A percentile compares a stretch with the other conserved stretches of the same genome.
These are phyloP conservation scores for Drosophila repletoides DNA, from an alignment of 1,140 invertebrate species.

Conservation along the genomic window DNA sequence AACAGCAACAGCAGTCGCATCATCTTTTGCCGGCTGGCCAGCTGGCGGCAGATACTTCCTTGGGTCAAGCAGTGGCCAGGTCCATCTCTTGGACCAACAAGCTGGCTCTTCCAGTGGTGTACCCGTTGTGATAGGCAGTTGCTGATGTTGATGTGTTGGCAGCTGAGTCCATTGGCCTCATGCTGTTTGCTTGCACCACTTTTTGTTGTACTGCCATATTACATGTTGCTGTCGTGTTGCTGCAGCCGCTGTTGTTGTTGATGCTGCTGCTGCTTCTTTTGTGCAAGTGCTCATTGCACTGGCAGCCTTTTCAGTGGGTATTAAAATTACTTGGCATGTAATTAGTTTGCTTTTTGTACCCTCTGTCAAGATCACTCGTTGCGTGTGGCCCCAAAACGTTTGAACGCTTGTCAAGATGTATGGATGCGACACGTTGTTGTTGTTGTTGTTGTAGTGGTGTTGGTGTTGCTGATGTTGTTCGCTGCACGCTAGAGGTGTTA, in stretches of 20 bases:
- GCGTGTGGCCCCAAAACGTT: slow-evolving; percentile 61
- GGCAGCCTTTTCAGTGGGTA: slow-evolving; percentile 56
- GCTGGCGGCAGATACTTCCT: slow-evolving; percentile 55
- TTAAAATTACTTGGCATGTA: slow-evolving; percentile 78
- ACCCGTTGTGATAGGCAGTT: slow-evolving; percentile 28
- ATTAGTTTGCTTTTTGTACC: slow-evolving; percentile 65
- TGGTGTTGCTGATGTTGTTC: slow-evolving; percentile 12
- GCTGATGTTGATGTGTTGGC: slow-evolving; percentile 26
- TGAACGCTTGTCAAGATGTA: slow-evolving; percentile 27
- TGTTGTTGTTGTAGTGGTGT: neutral
- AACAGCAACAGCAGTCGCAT: slow-evolving; percentile 23
- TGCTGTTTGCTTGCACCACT: slow-evolving; percentile 68
- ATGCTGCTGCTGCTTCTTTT: slow-evolving; percentile 33
- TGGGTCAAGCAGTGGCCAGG: slow-evolving; percentile 55
- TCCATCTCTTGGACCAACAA: slow-evolving; percentile 29
- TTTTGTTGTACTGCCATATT: slow-evolving; percentile 58
- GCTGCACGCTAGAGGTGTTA: slow-evolving; percentile 54
- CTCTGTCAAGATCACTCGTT: slow-evolving; percentile 41
- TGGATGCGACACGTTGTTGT: slow-evolving; percentile 35
- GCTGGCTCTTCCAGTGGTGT: slow-evolving; percentile 57
- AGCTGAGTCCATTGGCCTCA: slow-evolving; percentile 68
- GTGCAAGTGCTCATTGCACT: slow-evolving; percentile 64
- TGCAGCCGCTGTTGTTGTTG: slow-evolving; percentile 12
- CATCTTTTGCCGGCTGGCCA: slow-evolving; percentile 26
- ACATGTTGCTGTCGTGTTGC: slow-evolving; percentile 42